Conservation (phyloP, 2,888 invertebrate species). For the Habroteleia sp. region DNA sequence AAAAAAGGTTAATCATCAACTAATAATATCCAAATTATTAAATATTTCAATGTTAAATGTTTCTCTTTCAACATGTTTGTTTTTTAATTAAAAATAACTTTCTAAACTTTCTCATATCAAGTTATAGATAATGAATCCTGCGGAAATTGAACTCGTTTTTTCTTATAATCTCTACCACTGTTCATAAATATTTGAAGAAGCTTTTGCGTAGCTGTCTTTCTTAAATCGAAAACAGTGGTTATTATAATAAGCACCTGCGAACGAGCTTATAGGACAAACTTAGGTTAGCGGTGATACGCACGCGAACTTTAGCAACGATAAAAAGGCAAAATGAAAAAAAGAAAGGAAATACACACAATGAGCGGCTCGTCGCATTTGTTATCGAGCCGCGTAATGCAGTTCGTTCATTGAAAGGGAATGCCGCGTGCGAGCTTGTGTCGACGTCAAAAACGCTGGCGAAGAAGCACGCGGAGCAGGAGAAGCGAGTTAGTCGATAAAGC, state of each 20-base stretch:
- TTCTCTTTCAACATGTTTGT: no score
- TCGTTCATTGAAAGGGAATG: constrained; percentile 50
- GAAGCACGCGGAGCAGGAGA: constrained; percentile 61
- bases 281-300: constrained; percentile 4
- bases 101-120: no score
- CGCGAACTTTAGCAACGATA: constrained; percentile 30
- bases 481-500: constrained; percentile 67
- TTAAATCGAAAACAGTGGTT: constrained; percentile 14
- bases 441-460: constrained; percentile 44
- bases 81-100: no score
- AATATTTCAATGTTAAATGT: no score
- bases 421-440: constrained; percentile 38
- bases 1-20: no score
- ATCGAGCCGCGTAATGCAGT: constrained; percentile 42
- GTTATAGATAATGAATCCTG: no score
- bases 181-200: no score
- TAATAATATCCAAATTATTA: no score
- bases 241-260: constrained; percentile 45
- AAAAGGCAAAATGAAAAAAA: constrained; percentile 34
- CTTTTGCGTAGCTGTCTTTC: no score
- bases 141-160: no score
- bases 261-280: constrained; percentile 8
- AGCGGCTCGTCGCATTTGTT: constrained; percentile 42
- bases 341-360: constrained; percentile 29
- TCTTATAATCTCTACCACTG: no score